Percentiles rank a stretch among this genome's conserved stretches.
phyloP scores from a whole-genome alignment of 2,888 invertebrate genomes.

The Charanyca ferruginea region DNA sequence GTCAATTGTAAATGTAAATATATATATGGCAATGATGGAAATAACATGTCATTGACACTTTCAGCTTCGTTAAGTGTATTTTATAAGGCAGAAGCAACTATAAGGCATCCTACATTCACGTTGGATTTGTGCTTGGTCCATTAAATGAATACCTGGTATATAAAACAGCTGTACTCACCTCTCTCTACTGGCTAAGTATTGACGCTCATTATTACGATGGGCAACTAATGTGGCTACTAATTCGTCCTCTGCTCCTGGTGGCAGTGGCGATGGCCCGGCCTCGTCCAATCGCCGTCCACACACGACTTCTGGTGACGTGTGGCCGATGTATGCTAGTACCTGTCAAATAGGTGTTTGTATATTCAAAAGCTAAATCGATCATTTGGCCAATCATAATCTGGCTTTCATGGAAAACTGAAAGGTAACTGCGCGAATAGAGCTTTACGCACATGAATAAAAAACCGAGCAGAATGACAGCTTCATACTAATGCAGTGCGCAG shows the following conservation, averaged over 20 bases:
- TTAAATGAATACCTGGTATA: not conserved
- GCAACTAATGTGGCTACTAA: conserved; percentile 96
- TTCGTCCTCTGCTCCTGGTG: conserved; percentile 95
- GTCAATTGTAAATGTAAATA: no score
- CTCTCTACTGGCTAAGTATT: conserved; percentile 91
- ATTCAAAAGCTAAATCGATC: not conserved
- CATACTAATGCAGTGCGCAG: no score
- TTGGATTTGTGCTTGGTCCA: no score
- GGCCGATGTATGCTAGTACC: conserved; percentile 97
- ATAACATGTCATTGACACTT: no score
- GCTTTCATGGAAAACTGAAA: no score
- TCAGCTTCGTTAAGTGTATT: no score
- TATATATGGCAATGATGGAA: no score
- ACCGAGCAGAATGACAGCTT: no score
- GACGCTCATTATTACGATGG: conserved; percentile 96
- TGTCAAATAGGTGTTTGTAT: conserved; percentile 71
- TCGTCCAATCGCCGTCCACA: conserved; percentile 94
- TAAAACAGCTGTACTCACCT: conserved; percentile 65
- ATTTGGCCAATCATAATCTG: no score
- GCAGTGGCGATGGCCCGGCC: conserved; percentile 94
- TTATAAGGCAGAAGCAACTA: no score
- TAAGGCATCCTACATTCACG: not conserved
- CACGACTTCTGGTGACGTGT: conserved; percentile 97
- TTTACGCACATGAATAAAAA: no score
- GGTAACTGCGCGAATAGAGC: no score